Conservation (phyloP, 2,888 invertebrate species). For the Amphipoea lucens region DNA sequence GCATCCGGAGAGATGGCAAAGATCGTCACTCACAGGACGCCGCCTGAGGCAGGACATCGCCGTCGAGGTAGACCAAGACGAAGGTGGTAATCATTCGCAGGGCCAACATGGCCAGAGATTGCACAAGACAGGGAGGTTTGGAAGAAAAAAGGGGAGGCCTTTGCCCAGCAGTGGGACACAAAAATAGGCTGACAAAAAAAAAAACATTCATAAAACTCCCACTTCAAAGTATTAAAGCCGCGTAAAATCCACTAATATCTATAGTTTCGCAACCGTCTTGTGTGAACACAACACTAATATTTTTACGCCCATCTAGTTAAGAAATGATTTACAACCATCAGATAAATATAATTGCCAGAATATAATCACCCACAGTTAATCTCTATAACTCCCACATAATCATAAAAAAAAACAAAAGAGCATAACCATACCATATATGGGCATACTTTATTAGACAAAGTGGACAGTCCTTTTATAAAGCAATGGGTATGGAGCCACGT, state of each 20-base stretch:
- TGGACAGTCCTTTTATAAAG: not conserved
- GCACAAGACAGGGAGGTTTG: too few relatives aligned
- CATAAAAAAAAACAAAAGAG: constrained; percentile 21
- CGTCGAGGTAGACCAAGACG: too few relatives aligned
- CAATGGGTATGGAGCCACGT: not conserved
- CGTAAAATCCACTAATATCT: not conserved
- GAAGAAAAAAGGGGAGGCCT: too few relatives aligned
- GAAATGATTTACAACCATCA: constrained; percentile 35
- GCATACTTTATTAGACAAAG: not conserved
- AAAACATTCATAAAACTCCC: not conserved
- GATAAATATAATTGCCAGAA: constrained; percentile 23
- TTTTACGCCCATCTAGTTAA: constrained; percentile 30
- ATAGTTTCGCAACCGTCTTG: not conserved
- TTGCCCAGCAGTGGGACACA: too few relatives aligned
- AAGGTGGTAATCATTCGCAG: too few relatives aligned
- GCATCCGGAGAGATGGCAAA: too few relatives aligned
- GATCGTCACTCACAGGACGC: too few relatives aligned
- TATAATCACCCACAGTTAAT: constrained; percentile 30
- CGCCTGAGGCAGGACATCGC: too few relatives aligned
- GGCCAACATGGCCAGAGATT: too few relatives aligned
- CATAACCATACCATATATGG: not conserved
- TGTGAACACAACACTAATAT: constrained; percentile 1
- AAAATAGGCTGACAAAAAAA: too few relatives aligned
- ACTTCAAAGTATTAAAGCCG: not conserved
- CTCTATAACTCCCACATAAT: constrained; percentile 26